Base-by-base conservation (phyloP, 2,888 invertebrate species). In the Idaea biselata region DNA sequence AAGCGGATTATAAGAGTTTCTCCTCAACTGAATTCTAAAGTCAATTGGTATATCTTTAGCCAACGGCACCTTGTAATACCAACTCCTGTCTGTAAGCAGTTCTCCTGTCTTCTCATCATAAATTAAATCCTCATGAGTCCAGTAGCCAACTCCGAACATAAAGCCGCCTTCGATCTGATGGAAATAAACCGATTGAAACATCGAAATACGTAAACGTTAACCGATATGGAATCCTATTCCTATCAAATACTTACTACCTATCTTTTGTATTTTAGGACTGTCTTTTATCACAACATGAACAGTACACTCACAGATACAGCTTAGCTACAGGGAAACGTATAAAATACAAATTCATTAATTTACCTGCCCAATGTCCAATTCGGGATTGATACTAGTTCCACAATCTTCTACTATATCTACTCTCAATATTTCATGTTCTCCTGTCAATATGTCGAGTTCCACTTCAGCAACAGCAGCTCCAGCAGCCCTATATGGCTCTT, bases 31-130 rank as follows among this genome's bases (percentile, higher is more conserved):
- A 1, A 96, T 89, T 64, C 96, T 93, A 71, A 97, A 95, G 83
- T 97, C 96, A 7, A 94, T 93, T 0, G 97, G 96, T 70, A 97
- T 96, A 73, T 97, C 97, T 75, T 95, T 96, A 0, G 94, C 93
- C 1, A 95, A 94, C 0, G 96, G 96, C 0, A 95, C 94, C 74
- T 96, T 95, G 78, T 97, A 97, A 70, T 94, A 95, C 97, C 97
- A 97, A 7, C 97, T 96, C 58, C 96, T 93, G 74, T 95, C 94
- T 0, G 96, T 96, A 6, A 95, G 88, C 5, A 96, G 80, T 74
- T 94, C 93, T 0, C 97, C 97, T 0, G 95, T 95, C 14, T 91
- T 79, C 6, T 93, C 86, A 66, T 95, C 94, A 66, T 93, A 95
- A 5, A 95, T 89, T 60, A 96, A 78, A 70, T 96, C 94, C 78